phyloP scores from a whole-genome alignment of 2,888 invertebrate species.

The Ochlodes sylvanus region DNA sequence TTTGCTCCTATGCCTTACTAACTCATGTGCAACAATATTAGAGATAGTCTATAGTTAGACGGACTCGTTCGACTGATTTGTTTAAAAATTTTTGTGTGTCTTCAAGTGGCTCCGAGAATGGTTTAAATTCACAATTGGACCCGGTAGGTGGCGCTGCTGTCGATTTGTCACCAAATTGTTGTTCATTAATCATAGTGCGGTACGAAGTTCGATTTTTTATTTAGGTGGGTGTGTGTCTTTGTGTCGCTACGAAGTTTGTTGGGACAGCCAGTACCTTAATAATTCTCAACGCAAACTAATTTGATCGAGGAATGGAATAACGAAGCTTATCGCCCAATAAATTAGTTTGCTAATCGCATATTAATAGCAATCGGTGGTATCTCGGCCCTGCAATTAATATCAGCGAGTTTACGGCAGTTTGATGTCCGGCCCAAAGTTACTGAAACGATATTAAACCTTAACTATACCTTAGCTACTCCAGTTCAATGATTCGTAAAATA shows the following conservation, averaged over 20 bases:
- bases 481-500: neutral
- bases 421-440: constrained; percentile 21
- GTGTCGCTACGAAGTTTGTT: no score
- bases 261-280: constrained; percentile 3
- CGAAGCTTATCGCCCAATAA: constrained; percentile 19
- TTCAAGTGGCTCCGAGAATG: no score
- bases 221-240: no score
- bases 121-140: no score
- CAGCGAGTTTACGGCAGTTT: constrained; percentile 19
- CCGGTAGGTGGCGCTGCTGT: no score
- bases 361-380: constrained; percentile 32
- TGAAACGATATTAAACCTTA: neutral
- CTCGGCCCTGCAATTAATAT: constrained; percentile 19
- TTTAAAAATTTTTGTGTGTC: no score
- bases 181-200: no score
- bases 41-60: no score
- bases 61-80: no score
- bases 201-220: no score
- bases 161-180: no score
- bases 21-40: neutral
- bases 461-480: neutral
- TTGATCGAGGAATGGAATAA: constrained; percentile 11
- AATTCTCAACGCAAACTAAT: neutral
- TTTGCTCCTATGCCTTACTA: constrained; percentile 4
- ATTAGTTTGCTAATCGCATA: constrained; percentile 32